Conservation (phyloP, 2,888 invertebrate genomes). For the Calephelis perditalis region DNA sequence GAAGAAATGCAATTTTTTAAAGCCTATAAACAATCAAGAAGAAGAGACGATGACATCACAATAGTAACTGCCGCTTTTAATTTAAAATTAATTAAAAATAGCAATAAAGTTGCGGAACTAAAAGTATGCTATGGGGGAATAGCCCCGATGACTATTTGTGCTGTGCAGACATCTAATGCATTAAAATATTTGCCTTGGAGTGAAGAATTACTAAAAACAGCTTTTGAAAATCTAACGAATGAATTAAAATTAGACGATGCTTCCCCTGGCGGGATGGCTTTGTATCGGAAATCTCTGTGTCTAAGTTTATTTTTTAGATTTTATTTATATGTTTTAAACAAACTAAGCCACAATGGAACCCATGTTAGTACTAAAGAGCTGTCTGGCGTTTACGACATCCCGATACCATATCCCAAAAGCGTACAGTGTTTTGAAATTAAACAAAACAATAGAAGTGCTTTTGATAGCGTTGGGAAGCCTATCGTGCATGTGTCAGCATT, state of each 20-base stretch:
- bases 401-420: slow-evolving; percentile 67
- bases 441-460: slow-evolving; percentile 55
- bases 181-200: slow-evolving; percentile 82
- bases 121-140: slow-evolving; percentile 94
- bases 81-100: slow-evolving; percentile 78
- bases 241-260: slow-evolving; percentile 87
- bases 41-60: too few species aligned
- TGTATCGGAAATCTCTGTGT: slow-evolving; percentile 69
- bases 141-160: slow-evolving; percentile 90
- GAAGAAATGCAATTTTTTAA: too few species aligned
- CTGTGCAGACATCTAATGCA: slow-evolving; percentile 79
- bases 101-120: slow-evolving; percentile 78
- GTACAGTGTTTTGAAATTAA: slow-evolving; percentile 82
- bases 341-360: slow-evolving; percentile 33
- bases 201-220: slow-evolving; percentile 75
- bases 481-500: slow-evolving; percentile 88
- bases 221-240: slow-evolving; percentile 80
- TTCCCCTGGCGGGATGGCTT: slow-evolving; percentile 92
- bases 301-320: slow-evolving; percentile 30
- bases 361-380: slow-evolving; percentile 30
- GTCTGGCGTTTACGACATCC: slow-evolving; percentile 54
- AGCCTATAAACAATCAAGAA: too few species aligned
- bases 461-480: slow-evolving; percentile 88
- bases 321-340: slow-evolving; percentile 76
- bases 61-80: slow-evolving; percentile 33